These are phyloP conservation scores for Lycopodina hypogea DNA, from an alignment of 37 sponge, comb jelly and placozoan genomes.

Conservation along the genomic window DNA sequence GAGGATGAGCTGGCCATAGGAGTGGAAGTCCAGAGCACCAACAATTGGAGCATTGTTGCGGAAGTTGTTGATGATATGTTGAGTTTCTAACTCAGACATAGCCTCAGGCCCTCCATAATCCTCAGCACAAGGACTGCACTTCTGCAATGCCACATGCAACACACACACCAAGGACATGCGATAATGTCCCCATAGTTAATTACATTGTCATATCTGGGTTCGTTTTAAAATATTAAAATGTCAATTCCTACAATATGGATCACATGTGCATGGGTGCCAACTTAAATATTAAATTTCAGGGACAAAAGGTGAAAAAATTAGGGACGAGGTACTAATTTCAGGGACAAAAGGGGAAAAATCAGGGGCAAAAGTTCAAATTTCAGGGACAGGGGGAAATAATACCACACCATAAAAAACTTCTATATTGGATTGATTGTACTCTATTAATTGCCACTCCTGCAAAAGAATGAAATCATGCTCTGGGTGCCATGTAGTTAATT, in stretches of 20 bases:
- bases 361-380: too few species aligned
- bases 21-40: slow-evolving; percentile 76
- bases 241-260: too few species aligned
- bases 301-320: too few species aligned
- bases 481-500: not conserved
- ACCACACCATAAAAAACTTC: too few species aligned
- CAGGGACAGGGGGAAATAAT: too few species aligned
- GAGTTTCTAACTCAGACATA: slow-evolving; percentile 74
- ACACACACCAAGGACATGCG: slow-evolving; percentile 32
- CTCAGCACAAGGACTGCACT: slow-evolving; percentile 50
- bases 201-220: too few species aligned
- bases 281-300: too few species aligned
- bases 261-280: too few species aligned
- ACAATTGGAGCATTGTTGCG: slow-evolving; percentile 44
- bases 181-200: slow-evolving; percentile 57
- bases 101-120: slow-evolving; percentile 66
- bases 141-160: slow-evolving; percentile 49
- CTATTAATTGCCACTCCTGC: slow-evolving; percentile 2
- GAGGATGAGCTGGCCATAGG: slow-evolving; percentile 63
- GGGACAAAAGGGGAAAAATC: too few species aligned
- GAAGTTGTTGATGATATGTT: slow-evolving; percentile 51
- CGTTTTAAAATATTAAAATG: too few species aligned
- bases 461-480: not conserved
- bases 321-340: too few species aligned
- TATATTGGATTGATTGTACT: too few species aligned